Conservation (phyloP, 2,113 vertebrate species). For the Prunella fulvescens region DNA sequence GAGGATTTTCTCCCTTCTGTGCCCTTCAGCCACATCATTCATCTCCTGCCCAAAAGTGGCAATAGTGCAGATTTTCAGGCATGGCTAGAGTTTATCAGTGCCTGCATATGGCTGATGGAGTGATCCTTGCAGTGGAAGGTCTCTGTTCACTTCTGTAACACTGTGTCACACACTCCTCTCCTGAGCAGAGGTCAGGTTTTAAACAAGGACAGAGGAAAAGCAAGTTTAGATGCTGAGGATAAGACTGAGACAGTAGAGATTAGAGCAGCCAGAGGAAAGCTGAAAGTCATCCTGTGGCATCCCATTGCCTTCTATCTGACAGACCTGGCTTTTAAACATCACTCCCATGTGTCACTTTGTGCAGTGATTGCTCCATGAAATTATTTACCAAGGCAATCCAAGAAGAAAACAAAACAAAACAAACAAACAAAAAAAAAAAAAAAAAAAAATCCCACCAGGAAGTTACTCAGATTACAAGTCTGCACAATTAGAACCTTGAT, state of each 20-base stretch:
- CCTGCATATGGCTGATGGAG: background rate
- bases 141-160: background rate
- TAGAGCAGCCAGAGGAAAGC: background rate
- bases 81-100: background rate
- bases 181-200: background rate
- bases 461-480: slow-evolving; percentile 43
- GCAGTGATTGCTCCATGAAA: background rate
- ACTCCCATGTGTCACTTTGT: background rate
- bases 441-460: background rate
- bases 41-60: background rate
- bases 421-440: background rate
- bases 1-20: background rate
- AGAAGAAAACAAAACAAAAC: background rate
- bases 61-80: background rate
- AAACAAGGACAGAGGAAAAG: background rate
- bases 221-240: background rate
- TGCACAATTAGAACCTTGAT: slow-evolving; percentile 46
- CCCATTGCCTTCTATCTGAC: background rate
- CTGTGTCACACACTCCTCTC: background rate
- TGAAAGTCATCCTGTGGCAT: background rate
- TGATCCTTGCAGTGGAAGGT: background rate
- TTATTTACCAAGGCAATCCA: slow-evolving; percentile 29
- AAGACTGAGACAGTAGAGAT: background rate
- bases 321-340: background rate
- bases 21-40: background rate